A percentile compares a stretch with the other conserved stretches of the same genome.
These are phyloP conservation scores for Cnemophilus loriae DNA, from an alignment of 2,113 vertebrate species.

Conservation along the genomic window DNA sequence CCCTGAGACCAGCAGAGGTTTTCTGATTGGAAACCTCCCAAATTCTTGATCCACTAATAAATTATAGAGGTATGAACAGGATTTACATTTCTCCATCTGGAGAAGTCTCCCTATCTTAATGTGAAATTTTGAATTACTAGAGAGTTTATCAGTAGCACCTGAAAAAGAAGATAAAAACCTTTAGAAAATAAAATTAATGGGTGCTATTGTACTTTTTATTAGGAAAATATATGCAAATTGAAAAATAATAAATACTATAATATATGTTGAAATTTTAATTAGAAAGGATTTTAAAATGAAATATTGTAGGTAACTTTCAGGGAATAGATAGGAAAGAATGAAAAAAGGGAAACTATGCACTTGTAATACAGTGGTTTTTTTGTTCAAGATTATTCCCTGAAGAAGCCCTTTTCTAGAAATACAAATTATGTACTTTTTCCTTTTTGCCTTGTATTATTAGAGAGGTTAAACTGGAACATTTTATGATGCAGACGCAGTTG, in stretches of 20 bases:
- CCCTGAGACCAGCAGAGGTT: background rate
- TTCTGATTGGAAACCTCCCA: background rate
- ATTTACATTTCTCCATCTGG: background rate
- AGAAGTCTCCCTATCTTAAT: background rate
- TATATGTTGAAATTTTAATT: background rate
- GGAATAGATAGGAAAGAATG: background rate
- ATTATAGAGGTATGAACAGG: background rate
- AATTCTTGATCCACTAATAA: background rate
- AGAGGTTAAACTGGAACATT: background rate
- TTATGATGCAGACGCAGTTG: background rate
- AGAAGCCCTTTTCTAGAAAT: background rate
- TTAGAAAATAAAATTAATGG: constrained; percentile 41
- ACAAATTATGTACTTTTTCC: background rate
- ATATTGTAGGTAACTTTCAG: background rate
- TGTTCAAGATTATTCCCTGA: constrained; percentile 29
- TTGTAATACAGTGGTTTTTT: background rate
- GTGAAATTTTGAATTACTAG: background rate
- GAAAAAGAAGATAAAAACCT: background rate
- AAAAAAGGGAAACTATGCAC: background rate
- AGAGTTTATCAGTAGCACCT: background rate
- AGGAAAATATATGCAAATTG: background rate
- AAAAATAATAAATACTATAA: background rate
- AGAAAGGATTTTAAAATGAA: background rate
- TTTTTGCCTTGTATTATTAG: background rate
- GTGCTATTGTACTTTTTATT: background rate